These are phyloP conservation scores for Anomalospiza imberbis DNA, from an alignment of 2,797 vertebrate species.

Conservation along the genomic window DNA sequence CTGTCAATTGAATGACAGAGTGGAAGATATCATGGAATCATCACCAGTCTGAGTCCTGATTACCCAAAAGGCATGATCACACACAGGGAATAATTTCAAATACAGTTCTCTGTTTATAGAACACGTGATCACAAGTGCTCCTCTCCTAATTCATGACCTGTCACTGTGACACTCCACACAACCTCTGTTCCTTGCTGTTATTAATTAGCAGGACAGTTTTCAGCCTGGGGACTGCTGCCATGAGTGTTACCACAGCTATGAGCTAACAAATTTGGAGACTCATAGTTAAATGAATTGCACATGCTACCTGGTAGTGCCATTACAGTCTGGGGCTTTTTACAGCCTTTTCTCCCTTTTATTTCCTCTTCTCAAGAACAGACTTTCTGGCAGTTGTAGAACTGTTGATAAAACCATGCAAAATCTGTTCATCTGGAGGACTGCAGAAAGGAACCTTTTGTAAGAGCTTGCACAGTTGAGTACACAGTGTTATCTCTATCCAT, in stretches of 20 bases:
- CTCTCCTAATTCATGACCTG: slow-evolving; percentile 45
- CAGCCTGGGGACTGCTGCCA: slow-evolving; percentile 2
- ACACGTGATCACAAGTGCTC: not conserved
- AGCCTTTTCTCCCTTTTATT: not conserved
- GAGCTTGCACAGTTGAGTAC: not conserved
- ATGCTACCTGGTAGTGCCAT: slow-evolving; percentile 44
- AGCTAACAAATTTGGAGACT: slow-evolving; percentile 31
- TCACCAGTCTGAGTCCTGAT: not conserved
- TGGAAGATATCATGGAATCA: not conserved
- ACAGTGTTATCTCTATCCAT: not conserved
- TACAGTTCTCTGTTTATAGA: not conserved
- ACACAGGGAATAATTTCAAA: not conserved
- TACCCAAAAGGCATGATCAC: not conserved
- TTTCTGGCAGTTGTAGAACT: not conserved
- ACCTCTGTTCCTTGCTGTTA: slow-evolving; percentile 45
- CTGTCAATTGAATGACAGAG: not conserved
- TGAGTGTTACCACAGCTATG: slow-evolving; percentile 33
- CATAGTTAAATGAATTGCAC: slow-evolving; percentile 24
- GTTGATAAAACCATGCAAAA: not conserved
- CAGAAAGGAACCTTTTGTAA: not conserved
- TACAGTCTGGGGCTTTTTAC: not conserved
- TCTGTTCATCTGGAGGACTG: not conserved
- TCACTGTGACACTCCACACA: slow-evolving; percentile 4
- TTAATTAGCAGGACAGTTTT: slow-evolving; percentile 56
- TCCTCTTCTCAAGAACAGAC: not conserved